Percentiles rank a stretch among this genome's conserved stretches.
Evolutionary conservation across 2,113 vertebrate species (phyloP).

Genomic region (Cheirogaleus medius): DNA sequence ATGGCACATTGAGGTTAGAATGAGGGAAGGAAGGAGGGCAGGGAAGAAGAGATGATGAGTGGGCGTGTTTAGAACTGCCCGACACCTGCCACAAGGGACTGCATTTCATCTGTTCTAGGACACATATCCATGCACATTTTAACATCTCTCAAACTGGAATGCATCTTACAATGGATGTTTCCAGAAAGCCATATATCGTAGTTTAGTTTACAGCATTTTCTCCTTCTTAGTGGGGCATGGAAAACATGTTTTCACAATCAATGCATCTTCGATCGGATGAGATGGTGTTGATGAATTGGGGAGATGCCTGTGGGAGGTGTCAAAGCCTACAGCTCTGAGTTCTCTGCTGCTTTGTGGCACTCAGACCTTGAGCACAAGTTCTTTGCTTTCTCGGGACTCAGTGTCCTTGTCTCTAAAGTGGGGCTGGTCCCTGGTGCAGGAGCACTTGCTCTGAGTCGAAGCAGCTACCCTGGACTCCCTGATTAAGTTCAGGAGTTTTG

Average conservation of each 20-base stretch:
- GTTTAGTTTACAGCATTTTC: neutral
- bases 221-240: neutral
- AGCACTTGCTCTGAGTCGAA: neutral
- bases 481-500: neutral
- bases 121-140: neutral
- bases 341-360: neutral
- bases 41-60: neutral
- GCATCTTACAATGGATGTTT: neutral
- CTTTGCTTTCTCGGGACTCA: neutral
- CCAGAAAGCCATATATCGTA: neutral
- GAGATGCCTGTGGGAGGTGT: neutral
- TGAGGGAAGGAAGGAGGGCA: neutral
- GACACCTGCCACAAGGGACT: neutral
- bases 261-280: neutral
- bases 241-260: neutral
- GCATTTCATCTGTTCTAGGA: neutral
- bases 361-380: neutral
- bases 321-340: neutral
- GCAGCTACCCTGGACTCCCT: neutral
- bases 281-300: neutral
- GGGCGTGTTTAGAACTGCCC: neutral
- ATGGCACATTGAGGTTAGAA: neutral
- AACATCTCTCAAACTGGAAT: neutral
- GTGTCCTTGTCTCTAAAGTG: neutral
- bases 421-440: no score